Base-by-base conservation (phyloP, 53 echinoderm and acorn worm genomes). In the Luidia sarsii region DNA sequence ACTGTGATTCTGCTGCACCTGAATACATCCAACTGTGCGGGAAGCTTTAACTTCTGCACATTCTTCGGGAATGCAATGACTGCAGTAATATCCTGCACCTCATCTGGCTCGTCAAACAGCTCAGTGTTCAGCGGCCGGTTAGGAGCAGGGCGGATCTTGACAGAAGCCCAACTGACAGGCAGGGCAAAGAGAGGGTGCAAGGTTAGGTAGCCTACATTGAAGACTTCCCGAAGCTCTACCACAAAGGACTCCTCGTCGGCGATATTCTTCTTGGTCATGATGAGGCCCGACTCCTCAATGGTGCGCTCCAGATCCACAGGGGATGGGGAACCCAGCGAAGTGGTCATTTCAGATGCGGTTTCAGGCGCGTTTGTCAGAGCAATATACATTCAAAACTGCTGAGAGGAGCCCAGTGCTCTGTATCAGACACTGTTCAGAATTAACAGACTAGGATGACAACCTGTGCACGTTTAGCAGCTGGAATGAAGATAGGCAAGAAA, bases 1-100 rank as follows among this genome's bases (percentile, higher is more conserved):
- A 94, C 94, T 54, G 94, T 62, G 15, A 94, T 94, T 90, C 94
- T 85, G 55, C 88, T 83, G 77, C 94, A 90, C 73, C 94, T 88
- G 45, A 75, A 79, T 48, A 94, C 86, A 67, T 94, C 94, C 38
- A 94, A 60, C 30, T 65, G 68, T 13, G 88, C 87, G 0, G 94
- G 94, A 13, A 87, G 64, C 71, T 86, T 53, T 62, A 94, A 55
- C 43, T 85, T 94, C 56, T 94, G 48, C 27, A 87, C 90, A 67
- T 57, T 82, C 67, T 94, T 90, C 10, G 90, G 94, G 73, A 94
- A 94, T 36, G 94, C 94, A 18, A 94, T 63, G 48, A 94, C 94
- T 0, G 90, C 82, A 23, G 94, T 88, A 14, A 88, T 86, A 49
- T 94, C 90, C 34, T 89, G 33, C 45, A 69, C 83, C 60, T 94